These are phyloP conservation scores for Hetaerina titia DNA, from an alignment of 2,888 invertebrate species.

Conservation along the genomic window DNA sequence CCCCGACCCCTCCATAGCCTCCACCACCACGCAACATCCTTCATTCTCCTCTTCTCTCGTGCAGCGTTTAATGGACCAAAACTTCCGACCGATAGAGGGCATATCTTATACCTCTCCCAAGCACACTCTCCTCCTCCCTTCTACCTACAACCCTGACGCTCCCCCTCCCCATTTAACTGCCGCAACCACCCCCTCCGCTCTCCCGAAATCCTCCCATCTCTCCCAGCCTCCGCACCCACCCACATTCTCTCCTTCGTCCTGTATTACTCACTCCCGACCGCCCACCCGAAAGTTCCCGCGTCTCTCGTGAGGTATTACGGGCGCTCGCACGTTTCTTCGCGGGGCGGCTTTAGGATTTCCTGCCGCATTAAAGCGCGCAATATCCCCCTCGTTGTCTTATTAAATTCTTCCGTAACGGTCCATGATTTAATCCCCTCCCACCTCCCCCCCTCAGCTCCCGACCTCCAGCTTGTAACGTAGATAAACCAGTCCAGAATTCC, in stretches of 20 bases:
- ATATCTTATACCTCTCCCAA: not conserved
- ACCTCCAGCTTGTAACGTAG: no score
- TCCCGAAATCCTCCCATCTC: not conserved
- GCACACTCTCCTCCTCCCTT: not conserved
- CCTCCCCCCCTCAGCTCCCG: no score
- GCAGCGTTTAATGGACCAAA: constrained; percentile 39
- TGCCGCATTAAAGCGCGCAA: not conserved
- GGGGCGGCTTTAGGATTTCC: constrained; percentile 1
- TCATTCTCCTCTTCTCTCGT: not conserved
- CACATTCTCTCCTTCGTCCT: no score
- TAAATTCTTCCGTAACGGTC: not conserved
- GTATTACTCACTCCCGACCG: not conserved
- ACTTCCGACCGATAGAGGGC: constrained; percentile 9
- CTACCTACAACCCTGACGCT: not conserved
- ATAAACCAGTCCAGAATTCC: no score
- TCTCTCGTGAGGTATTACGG: not conserved
- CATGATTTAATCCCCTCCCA: not conserved
- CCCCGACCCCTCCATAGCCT: not conserved
- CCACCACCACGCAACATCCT: not conserved
- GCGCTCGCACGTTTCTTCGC: not conserved
- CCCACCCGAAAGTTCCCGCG: not conserved
- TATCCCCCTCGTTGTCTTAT: constrained; percentile 10
- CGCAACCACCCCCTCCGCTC: not conserved
- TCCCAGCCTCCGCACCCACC: no score
- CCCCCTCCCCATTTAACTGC: not conserved